Conservation (phyloP, 2,113 vertebrate species). For the Ictidomys tridecemlineatus region DNA sequence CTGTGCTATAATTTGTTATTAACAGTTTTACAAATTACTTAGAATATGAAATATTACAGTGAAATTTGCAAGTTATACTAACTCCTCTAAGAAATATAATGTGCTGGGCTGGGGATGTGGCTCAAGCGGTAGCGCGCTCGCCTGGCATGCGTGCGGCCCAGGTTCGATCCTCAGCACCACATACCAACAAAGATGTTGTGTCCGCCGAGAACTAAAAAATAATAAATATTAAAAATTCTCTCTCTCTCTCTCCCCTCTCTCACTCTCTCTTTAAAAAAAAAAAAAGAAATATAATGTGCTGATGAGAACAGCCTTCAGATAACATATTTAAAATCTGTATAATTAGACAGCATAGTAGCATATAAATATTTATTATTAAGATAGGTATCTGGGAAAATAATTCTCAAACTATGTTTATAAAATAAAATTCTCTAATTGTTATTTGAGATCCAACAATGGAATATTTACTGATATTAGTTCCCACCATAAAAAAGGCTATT, state of each 20-base stretch:
- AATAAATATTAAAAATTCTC: too few relatives aligned
- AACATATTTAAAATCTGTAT: neutral
- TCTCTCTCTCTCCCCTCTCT: too few relatives aligned
- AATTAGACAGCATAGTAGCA: neutral
- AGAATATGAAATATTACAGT: neutral
- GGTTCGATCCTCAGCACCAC: too few relatives aligned
- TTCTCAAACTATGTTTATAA: slow-evolving; percentile 4
- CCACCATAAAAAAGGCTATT: neutral
- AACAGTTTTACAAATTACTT: neutral
- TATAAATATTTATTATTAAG: neutral
- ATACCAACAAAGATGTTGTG: too few relatives aligned
- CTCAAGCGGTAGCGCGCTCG: too few relatives aligned
- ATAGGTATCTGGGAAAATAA: neutral
- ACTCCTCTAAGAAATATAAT: neutral
- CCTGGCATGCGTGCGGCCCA: too few relatives aligned
- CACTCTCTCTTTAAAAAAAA: too few relatives aligned
- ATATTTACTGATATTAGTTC: neutral
- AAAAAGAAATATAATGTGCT: too few relatives aligned
- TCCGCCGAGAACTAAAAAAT: too few relatives aligned
- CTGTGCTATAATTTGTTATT: neutral
- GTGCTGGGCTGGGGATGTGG: too few relatives aligned
- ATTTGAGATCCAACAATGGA: slow-evolving; percentile 43
- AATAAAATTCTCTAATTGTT: neutral
- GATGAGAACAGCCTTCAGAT: neutral
- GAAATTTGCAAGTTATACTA: neutral